Conservation (phyloP, 1,140 invertebrate genomes). For the Prorops nasuta region DNA sequence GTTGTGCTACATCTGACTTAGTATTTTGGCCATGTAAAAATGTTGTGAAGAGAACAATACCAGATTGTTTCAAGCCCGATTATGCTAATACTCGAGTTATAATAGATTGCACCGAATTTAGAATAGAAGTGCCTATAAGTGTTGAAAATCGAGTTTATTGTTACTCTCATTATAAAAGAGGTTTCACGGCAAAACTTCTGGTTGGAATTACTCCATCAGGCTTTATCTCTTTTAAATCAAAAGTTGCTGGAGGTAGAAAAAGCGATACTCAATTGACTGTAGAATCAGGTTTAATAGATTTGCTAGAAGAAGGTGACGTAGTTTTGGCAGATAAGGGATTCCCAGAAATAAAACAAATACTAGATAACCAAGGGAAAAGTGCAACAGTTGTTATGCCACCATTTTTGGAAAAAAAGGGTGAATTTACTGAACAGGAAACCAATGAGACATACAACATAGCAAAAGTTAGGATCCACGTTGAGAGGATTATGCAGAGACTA, state of each 20-base stretch:
- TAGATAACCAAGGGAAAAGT: slow-evolving; percentile 11
- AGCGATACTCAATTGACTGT: slow-evolving; percentile 41
- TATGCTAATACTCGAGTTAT: too few relatives aligned
- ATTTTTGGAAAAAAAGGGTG: slow-evolving; percentile 15
- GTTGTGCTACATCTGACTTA: too few relatives aligned
- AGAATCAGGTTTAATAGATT: slow-evolving; percentile 38
- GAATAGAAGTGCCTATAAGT: too few relatives aligned
- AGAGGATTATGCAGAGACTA: slow-evolving; percentile 19
- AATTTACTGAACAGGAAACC: slow-evolving; percentile 14
- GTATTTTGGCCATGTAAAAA: too few relatives aligned
- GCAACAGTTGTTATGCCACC: slow-evolving; percentile 30
- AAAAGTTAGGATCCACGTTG: slow-evolving; percentile 24
- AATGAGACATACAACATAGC: slow-evolving; percentile 21
- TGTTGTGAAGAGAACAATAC: too few relatives aligned
- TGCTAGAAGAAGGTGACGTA: slow-evolving; percentile 38
- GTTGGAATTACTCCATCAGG: slow-evolving; percentile 44
- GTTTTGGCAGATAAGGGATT: slow-evolving; percentile 45
- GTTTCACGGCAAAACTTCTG: too few relatives aligned
- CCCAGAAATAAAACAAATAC: slow-evolving; percentile 25
- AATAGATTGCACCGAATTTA: too few relatives aligned
- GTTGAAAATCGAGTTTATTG: too few relatives aligned
- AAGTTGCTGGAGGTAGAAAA: slow-evolving; percentile 38
- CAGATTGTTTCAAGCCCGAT: too few relatives aligned
- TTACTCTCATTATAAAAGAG: too few relatives aligned
- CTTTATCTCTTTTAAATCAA: slow-evolving; percentile 43